Evolutionary conservation across 2,797 vertebrate species (phyloP).

Genomic region (Ibycter americanus): DNA sequence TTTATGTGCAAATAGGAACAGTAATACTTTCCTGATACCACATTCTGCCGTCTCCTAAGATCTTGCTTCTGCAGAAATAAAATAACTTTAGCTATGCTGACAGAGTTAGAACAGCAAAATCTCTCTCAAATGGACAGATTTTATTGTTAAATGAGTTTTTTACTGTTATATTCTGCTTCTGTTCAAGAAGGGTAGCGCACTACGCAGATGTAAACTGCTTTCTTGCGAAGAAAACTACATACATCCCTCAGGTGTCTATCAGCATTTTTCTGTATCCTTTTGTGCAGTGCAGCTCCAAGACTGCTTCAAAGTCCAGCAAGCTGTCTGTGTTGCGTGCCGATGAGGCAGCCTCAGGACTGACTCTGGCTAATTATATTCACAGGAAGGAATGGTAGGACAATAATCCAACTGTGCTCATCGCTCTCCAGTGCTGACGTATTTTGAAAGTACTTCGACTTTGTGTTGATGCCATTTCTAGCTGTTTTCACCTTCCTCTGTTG

Average conservation of each 20-base stretch:
- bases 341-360: not conserved
- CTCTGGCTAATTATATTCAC: not conserved
- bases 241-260: not conserved
- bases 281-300: not conserved
- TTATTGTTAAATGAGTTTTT: not conserved
- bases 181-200: not conserved
- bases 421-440: rapidly evolving
- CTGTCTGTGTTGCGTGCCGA: not conserved
- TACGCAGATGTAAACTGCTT: not conserved
- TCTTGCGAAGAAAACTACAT: not conserved
- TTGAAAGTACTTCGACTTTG: not conserved
- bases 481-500: not conserved
- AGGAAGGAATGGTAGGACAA: not conserved
- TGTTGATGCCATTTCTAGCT: not conserved
- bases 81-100: not conserved
- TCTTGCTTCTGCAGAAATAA: not conserved
- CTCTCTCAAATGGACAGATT: not conserved
- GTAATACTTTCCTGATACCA: not conserved
- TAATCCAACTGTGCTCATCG: not conserved
- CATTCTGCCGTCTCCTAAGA: not conserved
- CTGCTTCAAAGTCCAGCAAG: not conserved
- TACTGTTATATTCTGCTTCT: not conserved
- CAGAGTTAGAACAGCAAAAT: not conserved
- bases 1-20: not conserved
- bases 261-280: not conserved